Conservation (phyloP, 2,797 vertebrate species). For the Chelmon rostratus region DNA sequence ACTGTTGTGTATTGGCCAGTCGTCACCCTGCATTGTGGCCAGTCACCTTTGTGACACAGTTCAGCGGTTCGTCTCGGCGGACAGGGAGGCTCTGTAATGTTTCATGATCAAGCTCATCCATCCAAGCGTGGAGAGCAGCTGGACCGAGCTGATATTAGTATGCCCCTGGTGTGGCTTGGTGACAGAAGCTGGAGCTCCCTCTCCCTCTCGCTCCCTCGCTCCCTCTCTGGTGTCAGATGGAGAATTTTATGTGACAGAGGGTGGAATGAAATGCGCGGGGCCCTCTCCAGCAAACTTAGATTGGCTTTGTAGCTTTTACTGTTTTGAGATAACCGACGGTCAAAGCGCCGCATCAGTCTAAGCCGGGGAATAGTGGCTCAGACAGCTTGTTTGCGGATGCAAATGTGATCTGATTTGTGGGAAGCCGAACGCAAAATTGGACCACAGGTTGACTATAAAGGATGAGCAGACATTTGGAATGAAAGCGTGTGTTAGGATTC, state of each 20-base stretch:
- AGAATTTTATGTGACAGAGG: conserved; percentile 72
- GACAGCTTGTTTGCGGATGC: conserved; percentile 61
- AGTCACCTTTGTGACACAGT: conserved; percentile 55
- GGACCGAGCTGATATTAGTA: conserved; percentile 76
- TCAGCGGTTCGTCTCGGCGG: conserved; percentile 51
- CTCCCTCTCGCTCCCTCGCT: conserved; percentile 22
- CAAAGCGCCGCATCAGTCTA: conserved; percentile 24
- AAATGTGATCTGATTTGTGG: conserved; percentile 52
- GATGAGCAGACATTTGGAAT: conserved; percentile 27
- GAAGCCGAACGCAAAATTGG: conserved; percentile 11
- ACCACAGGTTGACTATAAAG: conserved; percentile 25
- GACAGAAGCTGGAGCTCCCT: conserved; percentile 58
- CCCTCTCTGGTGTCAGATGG: conserved; percentile 61
- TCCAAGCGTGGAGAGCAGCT: conserved; percentile 68
- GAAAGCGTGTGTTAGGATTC: conserved; percentile 19
- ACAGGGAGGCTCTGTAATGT: conserved; percentile 70
- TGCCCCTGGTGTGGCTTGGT: conserved; percentile 67
- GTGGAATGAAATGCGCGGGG: conserved; percentile 60
- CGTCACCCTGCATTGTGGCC: conserved; percentile 35
- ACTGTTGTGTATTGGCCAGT: conserved; percentile 30
- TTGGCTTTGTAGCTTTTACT: conserved; percentile 53
- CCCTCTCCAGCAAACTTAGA: conserved; percentile 47
- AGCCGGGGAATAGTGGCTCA: conserved; percentile 1
- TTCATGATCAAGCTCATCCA: conserved; percentile 74
- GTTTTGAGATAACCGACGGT: conserved; percentile 51